Evolutionary conservation across 92 coral and sea anemone species (phyloP).

Genomic region (Virgularia gustaviana): DNA sequence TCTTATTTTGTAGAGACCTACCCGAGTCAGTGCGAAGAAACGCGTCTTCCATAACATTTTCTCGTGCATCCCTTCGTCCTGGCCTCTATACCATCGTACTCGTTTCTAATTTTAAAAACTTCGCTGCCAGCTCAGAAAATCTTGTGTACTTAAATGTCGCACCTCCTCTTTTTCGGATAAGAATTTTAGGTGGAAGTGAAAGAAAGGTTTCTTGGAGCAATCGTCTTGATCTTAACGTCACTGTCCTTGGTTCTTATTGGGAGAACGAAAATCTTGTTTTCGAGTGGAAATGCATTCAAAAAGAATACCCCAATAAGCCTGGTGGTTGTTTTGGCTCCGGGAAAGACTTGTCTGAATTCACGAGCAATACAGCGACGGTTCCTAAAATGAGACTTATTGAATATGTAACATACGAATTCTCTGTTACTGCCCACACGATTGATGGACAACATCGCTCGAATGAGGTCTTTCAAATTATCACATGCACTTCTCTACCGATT

Average conservation of each 20-base stretch:
- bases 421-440: neutral
- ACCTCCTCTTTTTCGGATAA: slow-evolving; percentile 59
- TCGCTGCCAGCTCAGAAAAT: slow-evolving; percentile 45
- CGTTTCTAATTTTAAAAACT: slow-evolving; percentile 35
- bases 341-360: slow-evolving; percentile 43
- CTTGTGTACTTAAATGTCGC: slow-evolving; percentile 63
- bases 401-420: slow-evolving; percentile 60
- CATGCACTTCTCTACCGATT: too few relatives aligned
- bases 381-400: slow-evolving; percentile 63
- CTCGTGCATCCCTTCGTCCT: slow-evolving; percentile 57
- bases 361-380: slow-evolving; percentile 38
- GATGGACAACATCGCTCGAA: too few relatives aligned
- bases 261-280: slow-evolving; percentile 40
- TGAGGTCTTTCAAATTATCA: too few relatives aligned
- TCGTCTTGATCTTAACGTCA: slow-evolving; percentile 60
- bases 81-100: slow-evolving; percentile 66
- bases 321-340: slow-evolving; percentile 95
- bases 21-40: slow-evolving; percentile 38
- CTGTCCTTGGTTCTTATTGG: too few relatives aligned
- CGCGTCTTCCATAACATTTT: slow-evolving; percentile 65
- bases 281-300: slow-evolving; percentile 63
- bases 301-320: slow-evolving; percentile 9
- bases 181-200: slow-evolving; percentile 69
- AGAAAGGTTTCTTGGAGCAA: slow-evolving; percentile 71
- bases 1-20: too few relatives aligned